Evolutionary conservation across 2,113 vertebrate species (phyloP).

Genomic region (Elgaria multicarinata): DNA sequence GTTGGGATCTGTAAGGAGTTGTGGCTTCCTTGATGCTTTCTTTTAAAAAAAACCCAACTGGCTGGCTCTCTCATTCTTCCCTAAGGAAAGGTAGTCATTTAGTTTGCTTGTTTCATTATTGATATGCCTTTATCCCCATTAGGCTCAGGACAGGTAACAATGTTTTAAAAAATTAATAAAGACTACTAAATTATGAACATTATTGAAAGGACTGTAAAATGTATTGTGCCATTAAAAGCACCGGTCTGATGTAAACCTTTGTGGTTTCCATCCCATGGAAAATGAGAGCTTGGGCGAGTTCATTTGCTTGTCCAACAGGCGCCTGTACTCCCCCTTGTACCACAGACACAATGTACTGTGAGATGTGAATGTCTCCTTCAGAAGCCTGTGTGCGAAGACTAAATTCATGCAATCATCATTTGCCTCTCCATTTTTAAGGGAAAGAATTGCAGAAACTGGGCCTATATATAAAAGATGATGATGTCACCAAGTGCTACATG

Average conservation of each 20-base stretch:
- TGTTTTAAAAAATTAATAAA: constrained; percentile 5
- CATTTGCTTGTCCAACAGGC: neutral
- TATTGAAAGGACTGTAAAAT: neutral
- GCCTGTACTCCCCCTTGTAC: neutral
- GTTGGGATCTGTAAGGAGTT: neutral
- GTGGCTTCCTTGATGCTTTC: neutral
- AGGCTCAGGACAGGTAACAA: neutral
- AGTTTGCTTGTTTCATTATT: neutral
- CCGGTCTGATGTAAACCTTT: neutral
- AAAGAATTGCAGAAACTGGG: neutral
- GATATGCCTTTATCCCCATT: neutral
- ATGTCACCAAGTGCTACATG: neutral
- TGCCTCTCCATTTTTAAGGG: neutral
- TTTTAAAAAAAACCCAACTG: neutral
- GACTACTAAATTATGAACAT: constrained; percentile 2
- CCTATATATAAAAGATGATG: neutral
- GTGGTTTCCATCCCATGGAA: neutral
- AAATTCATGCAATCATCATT: neutral
- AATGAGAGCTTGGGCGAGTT: neutral
- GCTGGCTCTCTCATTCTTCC: neutral
- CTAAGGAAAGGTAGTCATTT: neutral
- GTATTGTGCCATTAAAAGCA: neutral
- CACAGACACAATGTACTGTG: neutral
- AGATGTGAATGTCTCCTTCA: neutral
- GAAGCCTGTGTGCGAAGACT: neutral